Base-by-base conservation (phyloP, 2,888 invertebrate genomes). In the Drosophila suboccidentalis region DNA sequence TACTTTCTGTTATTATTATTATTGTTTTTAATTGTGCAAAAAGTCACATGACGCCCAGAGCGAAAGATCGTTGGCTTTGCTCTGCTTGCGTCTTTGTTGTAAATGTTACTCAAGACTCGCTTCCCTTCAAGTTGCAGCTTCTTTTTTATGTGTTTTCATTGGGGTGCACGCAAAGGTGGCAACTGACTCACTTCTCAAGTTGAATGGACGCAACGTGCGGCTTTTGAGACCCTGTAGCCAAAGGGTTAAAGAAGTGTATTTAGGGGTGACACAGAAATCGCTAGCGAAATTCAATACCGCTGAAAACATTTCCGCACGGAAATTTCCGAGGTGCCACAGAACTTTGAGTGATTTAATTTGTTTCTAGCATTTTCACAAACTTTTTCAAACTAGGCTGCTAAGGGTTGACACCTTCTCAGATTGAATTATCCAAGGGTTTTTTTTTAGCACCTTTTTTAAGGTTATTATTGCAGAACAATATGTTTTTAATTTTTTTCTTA, bases 101-200 rank as follows among this genome's bases (percentile, higher is more conserved):
- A 60, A 57, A 26, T 46, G 39, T 75, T 68, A 59, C 69, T 53
- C 53, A 73, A 72, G 78, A 77, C 34, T 22, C 34, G 4, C 38
- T 17, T 44, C 15, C 15, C 43, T 44, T 44, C 32, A 34, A 9
- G 29, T 19, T 43, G 29, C 60, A n/a, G 50, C 53, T 50, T 15
- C 41, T 5, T 43, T 5, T 19, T 38, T 26, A 5, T 19, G 3
- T 8, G 3, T 8, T 54, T 38, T 15, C 58, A 36, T 15, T 44
- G 39, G 69, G 69, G 51, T 58, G 75, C 75, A 78, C 74, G 58
- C 68, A 41, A 59, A 78, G 75, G 78, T 74, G 69, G 38, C 75
- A 68, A 47, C 53, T 69, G 64, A 78, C 36, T 78, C 67, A 73
- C 47, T 13, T 44, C n/a, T 3, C 55, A 51, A 63, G 80, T 79